Evolutionary conservation across 2,113 vertebrate species (phyloP), one percentile per base, ranked within the genome.

Genomic region (Oncorhynchus gorbuscha): DNA sequence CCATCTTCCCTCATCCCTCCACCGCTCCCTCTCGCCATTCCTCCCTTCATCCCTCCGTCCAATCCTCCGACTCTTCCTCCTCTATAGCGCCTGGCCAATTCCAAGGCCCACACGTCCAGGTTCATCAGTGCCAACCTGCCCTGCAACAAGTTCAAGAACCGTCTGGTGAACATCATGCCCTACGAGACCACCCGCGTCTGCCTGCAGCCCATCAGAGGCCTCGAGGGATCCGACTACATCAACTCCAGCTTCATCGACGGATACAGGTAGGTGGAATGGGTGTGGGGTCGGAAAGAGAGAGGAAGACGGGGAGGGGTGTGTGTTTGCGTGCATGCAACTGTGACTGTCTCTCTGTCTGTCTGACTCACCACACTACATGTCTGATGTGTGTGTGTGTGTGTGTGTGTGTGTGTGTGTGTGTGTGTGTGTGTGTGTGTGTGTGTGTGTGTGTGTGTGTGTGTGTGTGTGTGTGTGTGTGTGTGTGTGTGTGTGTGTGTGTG

Each of bases 121-220:
- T 99, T 99, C 92, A 96, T 99, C 93, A 99, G 97, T 68, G 98
- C 98, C 95, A 99, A 99, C 87, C 95, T 99, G 76, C 98, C 98
- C 8, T 99, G 97, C 90, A 99, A 99, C 96, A 99, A 99, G 83
- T 99, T 99, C 91, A 99, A 99, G 93, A 99, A 99, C 83, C 96
- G 98, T 80, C 94, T 99, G 75, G 98, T 99, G 13, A 99, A 99
- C 93, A 97, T 99, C 92, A 98, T 99, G 97, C 98, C 98, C 1
- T 99, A 99, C 0, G 97, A 99, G 93, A 97, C 94, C 81, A 99
- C 98, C 0, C 94, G 98, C 0, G 97, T 99, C 81, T 98, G 97
- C 83, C 94, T 99, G 62, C 97, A 98, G 93, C 98, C 98, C 88
- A 99, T 99, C 94, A 92, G 97, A 1, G 98, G 97, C 1, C 94